Conservation (phyloP, 2,113 vertebrate species). For the Sceloporus undulatus region DNA sequence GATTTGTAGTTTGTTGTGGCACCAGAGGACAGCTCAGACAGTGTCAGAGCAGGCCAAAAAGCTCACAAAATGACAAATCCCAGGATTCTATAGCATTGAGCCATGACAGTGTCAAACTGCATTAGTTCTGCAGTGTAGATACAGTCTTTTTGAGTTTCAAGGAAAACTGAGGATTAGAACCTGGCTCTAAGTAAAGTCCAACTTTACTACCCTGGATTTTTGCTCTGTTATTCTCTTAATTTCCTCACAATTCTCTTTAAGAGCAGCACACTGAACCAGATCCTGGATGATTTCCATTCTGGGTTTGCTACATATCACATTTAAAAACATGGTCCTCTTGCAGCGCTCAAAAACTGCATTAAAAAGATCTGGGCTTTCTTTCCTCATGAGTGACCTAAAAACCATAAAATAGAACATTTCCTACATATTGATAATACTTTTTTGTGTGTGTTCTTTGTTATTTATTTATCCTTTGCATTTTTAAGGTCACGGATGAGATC, state of each 20-base stretch:
- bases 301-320: not conserved
- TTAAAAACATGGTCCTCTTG: not conserved
- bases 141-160: not conserved
- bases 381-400: constrained; percentile 14
- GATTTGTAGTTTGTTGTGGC: too few species aligned
- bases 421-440: not conserved
- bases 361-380: not conserved
- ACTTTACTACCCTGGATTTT: too few species aligned
- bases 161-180: too few species aligned
- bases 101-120: too few species aligned
- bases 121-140: too few species aligned
- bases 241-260: not conserved
- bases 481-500: constrained; percentile 21
- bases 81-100: too few species aligned
- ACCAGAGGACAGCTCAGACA: too few species aligned
- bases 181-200: too few species aligned
- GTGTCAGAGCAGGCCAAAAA: too few species aligned
- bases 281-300: not conserved
- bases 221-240: too few species aligned
- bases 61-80: too few species aligned
- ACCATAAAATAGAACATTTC: not conserved
- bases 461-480: not conserved
- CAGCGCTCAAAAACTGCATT: not conserved
- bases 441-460: not conserved
- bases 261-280: too few species aligned